These are phyloP conservation scores for Sabatieria punctata DNA, from an alignment of 2,888 invertebrate species.

Conservation along the genomic window DNA sequence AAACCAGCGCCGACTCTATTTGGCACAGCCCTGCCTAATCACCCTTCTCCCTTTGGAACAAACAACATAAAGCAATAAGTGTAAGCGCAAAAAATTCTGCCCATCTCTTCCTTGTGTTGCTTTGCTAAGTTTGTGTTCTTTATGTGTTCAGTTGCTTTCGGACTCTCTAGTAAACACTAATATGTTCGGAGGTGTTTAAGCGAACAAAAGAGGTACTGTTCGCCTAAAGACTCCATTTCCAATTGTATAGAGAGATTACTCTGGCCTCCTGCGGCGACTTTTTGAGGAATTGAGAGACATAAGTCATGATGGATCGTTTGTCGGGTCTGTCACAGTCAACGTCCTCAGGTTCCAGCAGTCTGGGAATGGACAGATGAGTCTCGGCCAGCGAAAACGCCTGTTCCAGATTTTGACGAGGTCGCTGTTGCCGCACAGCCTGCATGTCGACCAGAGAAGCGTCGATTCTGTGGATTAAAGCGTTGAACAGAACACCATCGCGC, in stretches of 20 bases:
- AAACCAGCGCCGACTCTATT: too few relatives aligned
- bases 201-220: background rate
- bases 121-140: too few relatives aligned
- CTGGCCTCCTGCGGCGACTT: background rate
- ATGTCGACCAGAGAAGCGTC: slow-evolving; percentile 20
- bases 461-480: slow-evolving; percentile 21
- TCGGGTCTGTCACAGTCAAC: slow-evolving; percentile 27
- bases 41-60: too few relatives aligned
- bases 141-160: too few relatives aligned
- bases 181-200: too few relatives aligned
- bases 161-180: too few relatives aligned
- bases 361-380: slow-evolving; percentile 23
- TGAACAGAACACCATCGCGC: slow-evolving; percentile 28
- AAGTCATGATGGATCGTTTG: slow-evolving; percentile 28
- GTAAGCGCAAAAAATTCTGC: too few relatives aligned
- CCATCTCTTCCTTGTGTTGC: too few relatives aligned
- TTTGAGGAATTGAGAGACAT: slow-evolving; percentile 28
- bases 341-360: slow-evolving; percentile 23
- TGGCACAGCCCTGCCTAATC: too few relatives aligned
- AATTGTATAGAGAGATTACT: background rate
- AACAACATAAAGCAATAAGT: too few relatives aligned
- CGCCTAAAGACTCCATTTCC: background rate
- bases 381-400: slow-evolving; percentile 26
- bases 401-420: slow-evolving; percentile 24
- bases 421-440: slow-evolving; percentile 15